Conservation (phyloP, 2,113 vertebrate species). For the Scatophagus argus region DNA sequence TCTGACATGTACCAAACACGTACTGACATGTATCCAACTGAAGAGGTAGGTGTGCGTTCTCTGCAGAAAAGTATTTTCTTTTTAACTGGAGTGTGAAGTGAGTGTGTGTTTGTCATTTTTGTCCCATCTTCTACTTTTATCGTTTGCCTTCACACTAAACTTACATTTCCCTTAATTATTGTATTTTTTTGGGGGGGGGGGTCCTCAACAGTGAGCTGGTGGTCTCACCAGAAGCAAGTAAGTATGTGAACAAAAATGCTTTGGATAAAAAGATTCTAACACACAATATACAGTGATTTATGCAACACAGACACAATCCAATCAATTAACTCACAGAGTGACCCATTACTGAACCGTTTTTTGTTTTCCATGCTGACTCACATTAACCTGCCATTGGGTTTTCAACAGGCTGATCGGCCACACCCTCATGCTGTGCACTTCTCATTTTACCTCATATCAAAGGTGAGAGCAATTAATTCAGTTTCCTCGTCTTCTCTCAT, state of each 20-base stretch:
- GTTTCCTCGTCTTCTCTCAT: neutral
- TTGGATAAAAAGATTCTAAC: too few relatives aligned
- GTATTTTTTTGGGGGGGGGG: neutral
- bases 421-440: neutral
- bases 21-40: slow-evolving; percentile 18
- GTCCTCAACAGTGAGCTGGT: too few relatives aligned
- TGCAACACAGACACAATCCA: neutral
- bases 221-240: neutral
- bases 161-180: neutral
- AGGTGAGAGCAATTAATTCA: neutral
- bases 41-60: neutral
- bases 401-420: neutral
- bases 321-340: neutral
- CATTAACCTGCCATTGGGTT: neutral
- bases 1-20: slow-evolving; percentile 45
- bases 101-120: neutral
- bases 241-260: neutral
- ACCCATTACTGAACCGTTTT: neutral
- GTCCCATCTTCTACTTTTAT: neutral
- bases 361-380: neutral
- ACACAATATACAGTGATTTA: neutral
- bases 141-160: neutral
- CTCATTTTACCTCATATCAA: neutral
- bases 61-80: too few relatives aligned
- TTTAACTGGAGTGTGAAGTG: neutral